Evolutionary conservation across 2,888 invertebrate species (phyloP), one percentile per base, ranked within the genome.

Genomic region (Endotricha flammealis): DNA sequence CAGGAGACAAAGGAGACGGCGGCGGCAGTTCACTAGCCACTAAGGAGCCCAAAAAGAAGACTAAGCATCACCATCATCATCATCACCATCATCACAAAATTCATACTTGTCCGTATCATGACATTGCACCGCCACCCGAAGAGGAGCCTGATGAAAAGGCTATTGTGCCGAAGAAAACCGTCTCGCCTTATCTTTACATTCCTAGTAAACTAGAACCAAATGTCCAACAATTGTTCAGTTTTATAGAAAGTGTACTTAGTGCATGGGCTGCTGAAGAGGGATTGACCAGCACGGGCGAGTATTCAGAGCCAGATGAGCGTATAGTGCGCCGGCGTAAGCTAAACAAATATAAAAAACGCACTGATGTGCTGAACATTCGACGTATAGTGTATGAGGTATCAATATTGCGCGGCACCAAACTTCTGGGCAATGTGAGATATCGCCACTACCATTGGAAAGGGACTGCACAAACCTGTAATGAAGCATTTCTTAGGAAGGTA

Each of bases 401-500:
- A n/a, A 90, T 90, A 52, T 68, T 92, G 42, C 89, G 89, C 35
- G 92, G 91, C 13, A 89, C 91, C 4, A 86, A 90, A 44, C 87
- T 91, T 50, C 78, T 92, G 51, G 92, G 92, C 29, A 92, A 91
- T 63, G 88, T 92, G 30, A 85, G 92, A 48, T 92, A 90, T 71
- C 88, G 92, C 29, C 95, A 95, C 72, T 90, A 93, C 57, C 95
- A 95, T 77, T 95, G 94, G 91, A 93, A 95, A 61, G 91, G 93
- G 45, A 92, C 94, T 25, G 93, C 95, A 38, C 94, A 94, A 73
- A 92, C 93, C 58, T 96, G 96, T 87, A 96, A 96, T 71, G 95
- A 95, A 76, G 88, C 92, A 59, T 96, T 96, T 85, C 89, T 96
- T 42, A 90, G 92, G 80, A 95, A 95, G 94, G 95, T 96, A 86